phyloP scores from a whole-genome alignment of 1,140 invertebrate species.

The Trichonephila clavipes region DNA sequence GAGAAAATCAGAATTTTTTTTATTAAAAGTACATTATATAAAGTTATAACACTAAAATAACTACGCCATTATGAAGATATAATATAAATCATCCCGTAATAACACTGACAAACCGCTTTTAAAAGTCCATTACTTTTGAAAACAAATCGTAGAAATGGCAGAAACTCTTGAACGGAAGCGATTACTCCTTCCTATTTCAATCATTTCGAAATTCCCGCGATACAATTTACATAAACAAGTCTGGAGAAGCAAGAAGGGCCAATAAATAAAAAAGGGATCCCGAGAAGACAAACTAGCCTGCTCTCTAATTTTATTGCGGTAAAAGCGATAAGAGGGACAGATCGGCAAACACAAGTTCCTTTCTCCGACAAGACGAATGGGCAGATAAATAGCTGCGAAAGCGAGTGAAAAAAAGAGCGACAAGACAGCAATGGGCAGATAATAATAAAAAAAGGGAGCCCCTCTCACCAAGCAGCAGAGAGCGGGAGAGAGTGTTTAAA shows the following conservation, averaged over 20 bases:
- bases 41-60: no score
- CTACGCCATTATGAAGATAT: no score
- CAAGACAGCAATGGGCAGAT: constrained; percentile 73
- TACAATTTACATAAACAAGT: constrained; percentile 66
- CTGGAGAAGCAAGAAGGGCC: background rate
- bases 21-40: no score
- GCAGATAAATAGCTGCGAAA: constrained; percentile 66
- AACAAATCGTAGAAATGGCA: background rate
- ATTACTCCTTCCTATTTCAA: background rate
- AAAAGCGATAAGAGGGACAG: constrained; percentile 70
- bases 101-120: no score
- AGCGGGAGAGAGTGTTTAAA: constrained; percentile 56
- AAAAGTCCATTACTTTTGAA: no score
- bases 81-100: no score
- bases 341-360: constrained; percentile 72
- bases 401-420: constrained; percentile 60
- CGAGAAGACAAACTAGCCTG: constrained; percentile 66
- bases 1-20: no score
- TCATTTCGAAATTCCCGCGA: constrained; percentile 10
- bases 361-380: constrained; percentile 73
- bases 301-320: constrained; percentile 76
- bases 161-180: background rate
- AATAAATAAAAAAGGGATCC: constrained; percentile 43
- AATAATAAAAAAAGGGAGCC: constrained; percentile 62
- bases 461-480: constrained; percentile 25